Base-by-base conservation (phyloP, 2,797 vertebrate species). In the Gadopsis bispinosus region DNA sequence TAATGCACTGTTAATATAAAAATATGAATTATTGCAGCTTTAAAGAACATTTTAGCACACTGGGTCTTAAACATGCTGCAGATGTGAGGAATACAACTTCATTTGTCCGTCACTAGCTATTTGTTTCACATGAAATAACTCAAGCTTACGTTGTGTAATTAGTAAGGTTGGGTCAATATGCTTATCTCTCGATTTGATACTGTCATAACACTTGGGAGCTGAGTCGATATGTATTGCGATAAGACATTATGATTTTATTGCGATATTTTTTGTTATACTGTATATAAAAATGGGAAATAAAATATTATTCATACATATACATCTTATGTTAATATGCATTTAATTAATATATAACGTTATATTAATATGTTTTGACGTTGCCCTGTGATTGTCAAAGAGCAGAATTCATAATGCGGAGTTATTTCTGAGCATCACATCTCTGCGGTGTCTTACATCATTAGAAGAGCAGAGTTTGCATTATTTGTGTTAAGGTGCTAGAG, bases 361-460 rank as follows among this genome's bases (percentile, higher is more conserved):
- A 26, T 26, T 26, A 26, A 26, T 26, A 26, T 26, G 26, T 26
- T 26, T 26, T 26, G 26, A 26, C 26, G 26, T 26, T 26, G 26
- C 26, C 26, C 26, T 26, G 26, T 26, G 26, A 26, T 26, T 26
- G 26, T 26, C 26, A 26, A 26, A 69, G 37, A 64, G 37, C 45
- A 55, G 54, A 47, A 60, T 75, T 41, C 26, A 3, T 64, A 31
- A 63, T 31, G 51, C 3, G 1, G 35, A 47, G 58, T 48, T 79
- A 59, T 63, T 63, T 41, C 39, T 17, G 41, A 68, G 47, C 48
- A 41, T 50, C 31, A 13, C 10, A 4, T 33, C 55, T 79, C 70
- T 1, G 43, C 59, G 8, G 26, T 59, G 37, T 72, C 43, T 69
- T 47, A n/a, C 76, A 71, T 71, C 51, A 62, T 54, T 61, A 26